phyloP scores from a whole-genome alignment of 2,113 vertebrate genomes.

The Alligator mississippiensis region DNA sequence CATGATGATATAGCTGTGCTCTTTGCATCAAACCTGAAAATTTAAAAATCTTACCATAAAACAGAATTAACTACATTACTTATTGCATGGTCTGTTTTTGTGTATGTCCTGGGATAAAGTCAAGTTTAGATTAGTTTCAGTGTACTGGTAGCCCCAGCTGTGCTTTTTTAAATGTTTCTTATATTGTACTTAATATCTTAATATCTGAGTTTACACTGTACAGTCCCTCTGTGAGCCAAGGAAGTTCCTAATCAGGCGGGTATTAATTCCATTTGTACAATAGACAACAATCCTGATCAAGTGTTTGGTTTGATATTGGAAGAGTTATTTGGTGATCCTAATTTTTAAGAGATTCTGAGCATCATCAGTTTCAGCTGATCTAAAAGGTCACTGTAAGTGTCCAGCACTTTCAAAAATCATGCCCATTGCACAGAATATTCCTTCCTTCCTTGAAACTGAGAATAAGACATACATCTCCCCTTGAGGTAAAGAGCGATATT shows the following conservation, averaged over 20 bases:
- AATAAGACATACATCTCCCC: background rate
- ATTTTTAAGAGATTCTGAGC: background rate
- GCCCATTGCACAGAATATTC: background rate
- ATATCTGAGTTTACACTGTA: background rate
- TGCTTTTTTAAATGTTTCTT: background rate
- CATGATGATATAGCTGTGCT: background rate
- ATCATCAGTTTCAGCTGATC: background rate
- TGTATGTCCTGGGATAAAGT: background rate
- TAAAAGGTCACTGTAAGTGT: background rate
- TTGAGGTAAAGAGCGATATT: background rate
- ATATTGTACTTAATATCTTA: background rate
- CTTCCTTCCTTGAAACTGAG: background rate
- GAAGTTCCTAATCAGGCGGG: background rate
- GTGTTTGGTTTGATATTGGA: background rate
- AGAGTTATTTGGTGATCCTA: background rate
- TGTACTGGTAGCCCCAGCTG: background rate
- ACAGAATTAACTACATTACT: background rate
- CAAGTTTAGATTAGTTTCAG: background rate
- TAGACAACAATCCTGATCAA: background rate
- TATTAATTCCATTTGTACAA: background rate
- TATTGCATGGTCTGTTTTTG: background rate
- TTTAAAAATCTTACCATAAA: background rate
- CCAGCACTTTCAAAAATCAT: background rate
- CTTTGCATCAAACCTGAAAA: background rate
- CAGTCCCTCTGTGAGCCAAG: fast-evolving